Evolutionary conservation across 1,140 invertebrate species (phyloP), one percentile per base, ranked within the genome.

Genomic region (Eupristina koningsbergeri): DNA sequence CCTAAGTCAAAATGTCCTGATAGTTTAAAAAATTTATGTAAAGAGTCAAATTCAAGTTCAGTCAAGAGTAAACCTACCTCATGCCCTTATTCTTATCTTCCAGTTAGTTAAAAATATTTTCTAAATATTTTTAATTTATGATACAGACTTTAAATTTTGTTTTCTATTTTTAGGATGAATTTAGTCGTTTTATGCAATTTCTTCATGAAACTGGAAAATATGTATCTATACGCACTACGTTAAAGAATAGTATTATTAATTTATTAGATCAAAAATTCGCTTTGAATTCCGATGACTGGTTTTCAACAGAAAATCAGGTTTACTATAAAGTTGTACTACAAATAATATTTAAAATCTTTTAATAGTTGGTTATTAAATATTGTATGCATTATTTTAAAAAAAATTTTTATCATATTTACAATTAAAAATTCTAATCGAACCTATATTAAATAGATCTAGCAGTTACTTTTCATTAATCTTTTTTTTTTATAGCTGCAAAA

Each of bases 231-330:
- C 84, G 86, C 17, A 86, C 76, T 13, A 87, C 80, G 0, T 78
- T 90, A 31, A 89, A 86, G 34, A 69, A 58, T 6, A 88, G 87
- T 86, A 85, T 90, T n/a, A 86, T 82, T 3, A 78, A 85, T n/a
- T 39, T 90, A 22, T 41, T 90, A 13, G 89, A 90, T 84, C 86
- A 89, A 29, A 90, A 87, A 71, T 89, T 89, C 31, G 58, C 85
- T 13, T 69, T 86, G 17, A 58, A 84, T 22, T 45, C 61, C n/a
- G 63, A 74, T 19, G 81, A 75, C 0, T 69, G 87, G 26, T 75
- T 86, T 50, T 87, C 86, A 17, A 73, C 75, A 13, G 29, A 89
- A 31, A 86, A 76, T 69, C 88, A 89, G 78, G 89, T 89, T 47
- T 47, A 69, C 61, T 29, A 79, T 47, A 9, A 53, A 31, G 15